phyloP scores from a whole-genome alignment of 1,140 invertebrate genomes.

The Limonius californicus region DNA sequence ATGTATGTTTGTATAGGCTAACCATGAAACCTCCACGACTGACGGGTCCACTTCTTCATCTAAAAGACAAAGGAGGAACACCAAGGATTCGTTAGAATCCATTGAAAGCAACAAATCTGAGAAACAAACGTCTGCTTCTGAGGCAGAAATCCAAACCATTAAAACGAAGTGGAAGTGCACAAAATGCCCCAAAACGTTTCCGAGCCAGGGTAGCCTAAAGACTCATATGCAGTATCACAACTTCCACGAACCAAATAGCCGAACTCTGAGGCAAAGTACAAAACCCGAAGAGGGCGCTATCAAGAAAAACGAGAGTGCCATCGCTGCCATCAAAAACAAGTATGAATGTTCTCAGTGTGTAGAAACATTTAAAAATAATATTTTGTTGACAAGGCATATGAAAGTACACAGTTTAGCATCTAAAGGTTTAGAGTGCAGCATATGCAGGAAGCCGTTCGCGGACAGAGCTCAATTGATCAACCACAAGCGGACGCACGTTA shows the following conservation, averaged over 20 bases:
- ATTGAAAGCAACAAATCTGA: slow-evolving; percentile 12
- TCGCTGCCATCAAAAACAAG: slow-evolving; percentile 23
- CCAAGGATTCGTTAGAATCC: not conserved
- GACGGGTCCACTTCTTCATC: not conserved
- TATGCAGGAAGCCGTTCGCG: slow-evolving; percentile 35
- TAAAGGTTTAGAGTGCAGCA: slow-evolving; percentile 25
- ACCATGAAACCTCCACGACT: too few species aligned
- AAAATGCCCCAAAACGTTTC: slow-evolving; percentile 55
- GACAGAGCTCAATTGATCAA: slow-evolving; percentile 29
- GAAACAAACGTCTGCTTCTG: not conserved
- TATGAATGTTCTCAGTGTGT: slow-evolving; percentile 37
- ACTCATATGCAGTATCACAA: slow-evolving; percentile 49
- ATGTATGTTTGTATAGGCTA: too few species aligned
- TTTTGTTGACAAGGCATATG: slow-evolving; percentile 34
- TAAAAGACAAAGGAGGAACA: not conserved
- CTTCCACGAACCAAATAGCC: slow-evolving; percentile 28
- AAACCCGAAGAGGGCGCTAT: not conserved
- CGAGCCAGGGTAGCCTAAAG: slow-evolving; percentile 56
- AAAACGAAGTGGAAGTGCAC: slow-evolving; percentile 47
- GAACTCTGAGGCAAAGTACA: slow-evolving; percentile 5
- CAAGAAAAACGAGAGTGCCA: not conserved
- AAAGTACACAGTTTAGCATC: slow-evolving; percentile 21
- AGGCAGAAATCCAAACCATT: slow-evolving; percentile 14
- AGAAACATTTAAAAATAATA: slow-evolving; percentile 37
- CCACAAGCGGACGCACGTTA: slow-evolving; percentile 38